Percentiles rank a stretch among this genome's conserved stretches.
Evolutionary conservation across 2,113 vertebrate genomes (phyloP).

Genomic region (Chloropsis hardwickii): DNA sequence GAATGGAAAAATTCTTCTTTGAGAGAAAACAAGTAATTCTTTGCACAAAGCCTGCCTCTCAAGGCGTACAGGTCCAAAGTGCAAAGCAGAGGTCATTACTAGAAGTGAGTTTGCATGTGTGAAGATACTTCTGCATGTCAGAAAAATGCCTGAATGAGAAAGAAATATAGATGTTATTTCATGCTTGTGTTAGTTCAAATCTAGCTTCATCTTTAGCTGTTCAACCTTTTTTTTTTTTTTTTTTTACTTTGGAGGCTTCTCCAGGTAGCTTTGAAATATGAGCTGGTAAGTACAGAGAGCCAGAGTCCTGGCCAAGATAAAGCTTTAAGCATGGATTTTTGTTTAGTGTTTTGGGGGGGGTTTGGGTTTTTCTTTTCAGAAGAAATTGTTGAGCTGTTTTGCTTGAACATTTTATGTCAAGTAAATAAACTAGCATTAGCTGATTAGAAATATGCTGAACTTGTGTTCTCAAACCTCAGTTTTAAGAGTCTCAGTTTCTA

Average conservation of each 20-base stretch:
- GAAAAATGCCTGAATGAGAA: not conserved
- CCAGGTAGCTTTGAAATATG: not conserved
- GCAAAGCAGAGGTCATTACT: not conserved
- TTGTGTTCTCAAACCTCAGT: not conserved
- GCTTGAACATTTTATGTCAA: not conserved
- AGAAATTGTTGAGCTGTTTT: not conserved
- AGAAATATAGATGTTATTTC: not conserved
- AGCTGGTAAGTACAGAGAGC: not conserved
- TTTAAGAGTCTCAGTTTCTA: not conserved
- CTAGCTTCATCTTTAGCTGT: not conserved
- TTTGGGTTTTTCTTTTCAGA: not conserved
- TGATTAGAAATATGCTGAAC: not conserved
- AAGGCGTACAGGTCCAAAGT: not conserved
- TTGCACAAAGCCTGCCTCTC: not conserved
- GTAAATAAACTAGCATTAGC: not conserved
- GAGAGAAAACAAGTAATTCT: not conserved
- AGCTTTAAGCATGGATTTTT: not conserved
- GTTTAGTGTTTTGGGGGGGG: not conserved
- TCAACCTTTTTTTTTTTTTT: not conserved
- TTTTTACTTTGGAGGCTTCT: not conserved
- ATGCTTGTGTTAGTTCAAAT: not conserved
- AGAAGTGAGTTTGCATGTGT: not conserved
- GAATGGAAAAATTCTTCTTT: not conserved
- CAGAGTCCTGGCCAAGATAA: not conserved
- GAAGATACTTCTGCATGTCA: not conserved